Conservation (phyloP, 2,797 vertebrate genomes). For the Pteronotus mesoamericanus region DNA sequence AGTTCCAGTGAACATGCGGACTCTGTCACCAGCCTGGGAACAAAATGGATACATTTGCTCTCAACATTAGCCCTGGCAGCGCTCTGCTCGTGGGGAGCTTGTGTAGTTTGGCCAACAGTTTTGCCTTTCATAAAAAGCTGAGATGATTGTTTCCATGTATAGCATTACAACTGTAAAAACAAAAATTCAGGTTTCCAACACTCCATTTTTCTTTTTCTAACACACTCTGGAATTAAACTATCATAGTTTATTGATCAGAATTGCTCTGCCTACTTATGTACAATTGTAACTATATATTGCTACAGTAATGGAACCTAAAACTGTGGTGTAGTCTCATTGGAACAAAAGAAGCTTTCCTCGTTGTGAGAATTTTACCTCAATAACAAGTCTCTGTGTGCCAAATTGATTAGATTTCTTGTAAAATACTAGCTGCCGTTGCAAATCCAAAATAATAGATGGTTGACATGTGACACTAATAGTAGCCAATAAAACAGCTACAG, state of each 20-base stretch:
- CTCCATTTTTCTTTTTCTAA: constrained; percentile 48
- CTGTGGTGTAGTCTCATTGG: neutral
- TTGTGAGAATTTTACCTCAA: constrained; percentile 60
- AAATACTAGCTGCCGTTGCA: constrained; percentile 70
- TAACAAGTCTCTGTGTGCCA: constrained; percentile 55
- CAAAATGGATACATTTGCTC: constrained; percentile 31
- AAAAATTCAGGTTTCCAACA: constrained; percentile 28
- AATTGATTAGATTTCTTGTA: constrained; percentile 69
- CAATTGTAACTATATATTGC: constrained; percentile 10
- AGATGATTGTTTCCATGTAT: constrained; percentile 50
- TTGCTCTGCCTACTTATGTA: neutral
- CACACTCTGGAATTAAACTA: constrained; percentile 40
- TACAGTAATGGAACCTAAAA: constrained; percentile 40
- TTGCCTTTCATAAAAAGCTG: constrained; percentile 44
- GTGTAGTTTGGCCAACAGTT: neutral
- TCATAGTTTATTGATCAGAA: neutral
- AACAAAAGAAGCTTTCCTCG: constrained; percentile 39
- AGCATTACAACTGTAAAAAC: constrained; percentile 23
- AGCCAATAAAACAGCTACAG: constrained; percentile 69
- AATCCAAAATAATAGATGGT: constrained; percentile 77
- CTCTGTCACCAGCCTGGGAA: constrained; percentile 44
- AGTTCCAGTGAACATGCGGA: constrained; percentile 8
- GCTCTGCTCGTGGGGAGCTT: constrained; percentile 22
- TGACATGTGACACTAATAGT: constrained; percentile 71
- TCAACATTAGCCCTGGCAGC: constrained; percentile 18